Conservation (phyloP, 2,888 invertebrate species). For the Clistopyga incitator region DNA sequence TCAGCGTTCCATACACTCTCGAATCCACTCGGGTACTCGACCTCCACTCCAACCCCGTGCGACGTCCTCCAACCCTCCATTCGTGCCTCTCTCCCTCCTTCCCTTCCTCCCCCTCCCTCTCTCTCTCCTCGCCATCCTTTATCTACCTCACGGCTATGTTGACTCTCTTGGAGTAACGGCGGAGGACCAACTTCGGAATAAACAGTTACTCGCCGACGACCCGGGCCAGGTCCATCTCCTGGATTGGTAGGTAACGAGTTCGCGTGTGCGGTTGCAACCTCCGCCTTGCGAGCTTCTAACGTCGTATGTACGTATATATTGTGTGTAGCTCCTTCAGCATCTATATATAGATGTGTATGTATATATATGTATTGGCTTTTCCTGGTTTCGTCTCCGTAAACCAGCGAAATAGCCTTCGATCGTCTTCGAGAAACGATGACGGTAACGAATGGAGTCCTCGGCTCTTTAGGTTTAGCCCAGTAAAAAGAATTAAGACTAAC, state of each 20-base stretch:
- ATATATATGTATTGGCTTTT: neutral
- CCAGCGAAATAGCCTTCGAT: conserved; percentile 37
- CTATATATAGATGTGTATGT: neutral
- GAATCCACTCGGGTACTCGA: conserved; percentile 58
- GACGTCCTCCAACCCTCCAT: conserved; percentile 44
- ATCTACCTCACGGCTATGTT: conserved; percentile 61
- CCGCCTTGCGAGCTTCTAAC: conserved; percentile 32
- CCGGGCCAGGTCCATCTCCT: conserved; percentile 57
- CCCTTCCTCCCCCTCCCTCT: neutral
- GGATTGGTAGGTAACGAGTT: conserved; percentile 66
- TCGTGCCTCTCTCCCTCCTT: conserved; percentile 33
- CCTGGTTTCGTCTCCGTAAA: conserved; percentile 30
- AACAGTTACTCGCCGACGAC: conserved; percentile 63
- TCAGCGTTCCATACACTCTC: conserved; percentile 43
- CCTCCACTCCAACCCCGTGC: conserved; percentile 54
- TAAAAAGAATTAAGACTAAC: conserved; percentile 54
- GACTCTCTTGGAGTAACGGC: conserved; percentile 50
- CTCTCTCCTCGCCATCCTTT: neutral
- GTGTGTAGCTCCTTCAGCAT: conserved; percentile 44
- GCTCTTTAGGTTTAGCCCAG: conserved; percentile 20
- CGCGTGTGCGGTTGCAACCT: conserved; percentile 47
- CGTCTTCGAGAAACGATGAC: conserved; percentile 45
- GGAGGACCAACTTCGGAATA: conserved; percentile 68
- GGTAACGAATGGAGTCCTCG: conserved; percentile 59
- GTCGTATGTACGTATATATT: conserved; percentile 5